phyloP scores from a whole-genome alignment of 2,888 invertebrate species.

The Caenorhabditis plicata region DNA sequence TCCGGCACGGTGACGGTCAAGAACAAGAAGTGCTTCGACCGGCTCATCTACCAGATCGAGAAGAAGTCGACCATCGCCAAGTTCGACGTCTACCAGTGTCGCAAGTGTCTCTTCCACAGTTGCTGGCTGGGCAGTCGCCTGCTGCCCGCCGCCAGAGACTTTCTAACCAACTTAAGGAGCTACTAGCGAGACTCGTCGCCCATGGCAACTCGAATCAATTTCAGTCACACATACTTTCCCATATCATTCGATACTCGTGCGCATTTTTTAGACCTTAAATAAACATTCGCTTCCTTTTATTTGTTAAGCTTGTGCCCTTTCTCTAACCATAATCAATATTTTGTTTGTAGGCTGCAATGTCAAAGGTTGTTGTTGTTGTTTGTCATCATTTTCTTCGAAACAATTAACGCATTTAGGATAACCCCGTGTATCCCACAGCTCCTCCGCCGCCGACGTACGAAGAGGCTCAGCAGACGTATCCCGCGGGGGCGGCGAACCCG shows the following conservation, averaged over 20 bases:
- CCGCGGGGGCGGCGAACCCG: too few species aligned
- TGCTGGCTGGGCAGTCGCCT: slow-evolving; percentile 62
- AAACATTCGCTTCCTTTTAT: too few species aligned
- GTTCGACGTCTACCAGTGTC: slow-evolving; percentile 62
- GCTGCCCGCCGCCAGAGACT: slow-evolving; percentile 56
- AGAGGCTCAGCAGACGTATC: background rate
- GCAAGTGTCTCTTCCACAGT: slow-evolving; percentile 63
- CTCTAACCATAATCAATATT: too few species aligned
- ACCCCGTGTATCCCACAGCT: background rate
- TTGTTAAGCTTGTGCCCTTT: too few species aligned
- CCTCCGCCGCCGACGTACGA: background rate
- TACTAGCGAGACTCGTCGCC: too few species aligned
- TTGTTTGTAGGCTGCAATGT: slow-evolving; percentile 18
- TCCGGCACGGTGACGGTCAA: slow-evolving; percentile 63
- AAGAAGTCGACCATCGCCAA: slow-evolving; percentile 61
- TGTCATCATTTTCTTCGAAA: too few species aligned
- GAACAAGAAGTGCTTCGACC: slow-evolving; percentile 63
- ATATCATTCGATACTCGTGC: too few species aligned
- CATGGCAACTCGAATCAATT: too few species aligned
- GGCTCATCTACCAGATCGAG: slow-evolving; percentile 59
- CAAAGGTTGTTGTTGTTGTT: too few species aligned
- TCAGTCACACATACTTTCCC: too few species aligned
- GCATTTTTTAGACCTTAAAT: too few species aligned
- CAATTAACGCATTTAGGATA: too few species aligned
- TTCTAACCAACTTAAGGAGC: slow-evolving; percentile 61